These are phyloP conservation scores for Harpagoxenus sublaevis DNA, from an alignment of 2,888 invertebrate genomes.

Conservation along the genomic window DNA sequence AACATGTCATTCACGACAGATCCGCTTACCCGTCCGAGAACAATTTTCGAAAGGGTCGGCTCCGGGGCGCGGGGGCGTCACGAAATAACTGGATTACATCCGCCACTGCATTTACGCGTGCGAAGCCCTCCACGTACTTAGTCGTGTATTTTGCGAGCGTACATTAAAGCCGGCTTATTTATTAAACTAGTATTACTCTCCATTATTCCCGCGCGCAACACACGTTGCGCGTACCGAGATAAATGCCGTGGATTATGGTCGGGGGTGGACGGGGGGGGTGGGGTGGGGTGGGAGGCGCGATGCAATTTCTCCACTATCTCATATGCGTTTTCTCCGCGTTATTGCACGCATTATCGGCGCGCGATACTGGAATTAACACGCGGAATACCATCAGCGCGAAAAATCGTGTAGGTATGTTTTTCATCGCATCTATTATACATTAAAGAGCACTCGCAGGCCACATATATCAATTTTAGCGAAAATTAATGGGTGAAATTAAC, in stretches of 20 bases:
- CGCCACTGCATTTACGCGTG: constrained; percentile 20
- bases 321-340: constrained; percentile 35
- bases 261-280: neutral
- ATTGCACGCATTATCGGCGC: constrained; percentile 44
- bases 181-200: constrained; percentile 50
- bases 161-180: constrained; percentile 49
- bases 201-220: constrained; percentile 45
- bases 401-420: neutral
- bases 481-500: constrained; percentile 1
- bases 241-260: constrained; percentile 45
- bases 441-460: neutral
- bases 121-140: constrained; percentile 34
- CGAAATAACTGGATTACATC: constrained; percentile 42
- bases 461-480: neutral
- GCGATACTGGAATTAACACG: constrained; percentile 41
- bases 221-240: constrained; percentile 46
- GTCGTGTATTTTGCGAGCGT: constrained; percentile 35
- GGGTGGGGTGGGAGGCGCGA: neutral
- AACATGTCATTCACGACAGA: neutral
- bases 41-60: constrained; percentile 40
- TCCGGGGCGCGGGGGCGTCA: neutral
- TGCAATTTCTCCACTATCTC: constrained; percentile 45
- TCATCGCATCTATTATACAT: neutral
- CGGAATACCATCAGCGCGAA: neutral
- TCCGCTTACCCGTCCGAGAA: constrained; percentile 23